These are phyloP conservation scores for Gymnocephalus cernua DNA, from an alignment of 2,113 vertebrate species.

Conservation along the genomic window DNA sequence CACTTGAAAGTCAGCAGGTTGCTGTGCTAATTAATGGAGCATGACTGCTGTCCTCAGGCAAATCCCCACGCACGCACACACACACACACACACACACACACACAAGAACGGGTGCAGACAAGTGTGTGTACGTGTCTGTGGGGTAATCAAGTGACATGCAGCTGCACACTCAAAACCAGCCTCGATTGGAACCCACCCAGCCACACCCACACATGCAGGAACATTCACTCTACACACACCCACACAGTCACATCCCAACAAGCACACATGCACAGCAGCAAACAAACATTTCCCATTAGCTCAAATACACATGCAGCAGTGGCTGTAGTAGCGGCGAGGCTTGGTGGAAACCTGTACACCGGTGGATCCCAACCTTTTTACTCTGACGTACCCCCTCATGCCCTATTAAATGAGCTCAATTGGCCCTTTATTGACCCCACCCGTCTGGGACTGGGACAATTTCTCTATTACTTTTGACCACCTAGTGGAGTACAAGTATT, in stretches of 20 bases:
- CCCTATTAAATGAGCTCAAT: too few species aligned
- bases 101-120: conserved; percentile 34
- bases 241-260: background rate
- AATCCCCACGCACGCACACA: conserved; percentile 36
- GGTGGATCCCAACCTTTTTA: background rate
- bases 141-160: conserved; percentile 65
- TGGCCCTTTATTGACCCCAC: background rate
- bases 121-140: background rate
- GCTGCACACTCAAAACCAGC: conserved; percentile 69
- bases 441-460: background rate
- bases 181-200: conserved; percentile 15
- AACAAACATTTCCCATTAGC: conserved; percentile 5
- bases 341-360: background rate
- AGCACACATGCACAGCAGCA: background rate
- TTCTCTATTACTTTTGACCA: too few species aligned
- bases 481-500: too few species aligned
- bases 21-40: conserved; percentile 82
- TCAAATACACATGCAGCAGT: background rate
- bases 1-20: conserved; percentile 84
- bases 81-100: conserved; percentile 3
- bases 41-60: conserved; percentile 77
- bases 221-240: background rate
- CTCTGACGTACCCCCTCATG: background rate
- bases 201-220: conserved; percentile 3
- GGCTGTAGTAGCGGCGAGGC: background rate